These are phyloP conservation scores for Sciurus vulgaris DNA, from an alignment of 2,797 vertebrate genomes.

Conservation along the genomic window DNA sequence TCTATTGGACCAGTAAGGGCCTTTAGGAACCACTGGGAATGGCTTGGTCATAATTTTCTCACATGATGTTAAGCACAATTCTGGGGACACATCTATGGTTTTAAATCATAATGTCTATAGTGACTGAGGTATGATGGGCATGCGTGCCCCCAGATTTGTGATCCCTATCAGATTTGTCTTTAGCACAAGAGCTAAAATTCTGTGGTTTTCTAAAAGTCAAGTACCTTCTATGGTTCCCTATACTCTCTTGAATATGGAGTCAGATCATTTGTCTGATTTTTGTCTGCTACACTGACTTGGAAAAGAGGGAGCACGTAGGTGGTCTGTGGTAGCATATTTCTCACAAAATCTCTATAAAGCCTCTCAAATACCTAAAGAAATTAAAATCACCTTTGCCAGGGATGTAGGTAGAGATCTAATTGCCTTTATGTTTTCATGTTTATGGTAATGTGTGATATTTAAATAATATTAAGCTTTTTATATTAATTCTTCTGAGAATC, in stretches of 20 bases:
- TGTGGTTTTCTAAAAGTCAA: neutral
- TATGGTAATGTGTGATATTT: conserved; percentile 54
- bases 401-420: neutral
- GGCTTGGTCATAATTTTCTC: neutral
- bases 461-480: conserved; percentile 53
- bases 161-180: neutral
- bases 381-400: conserved; percentile 11
- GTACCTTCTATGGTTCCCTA: neutral
- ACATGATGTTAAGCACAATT: neutral
- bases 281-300: neutral
- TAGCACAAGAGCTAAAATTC: neutral
- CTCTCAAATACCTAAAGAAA: conserved; percentile 24
- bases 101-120: neutral
- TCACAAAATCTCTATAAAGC: neutral
- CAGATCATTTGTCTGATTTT: neutral
- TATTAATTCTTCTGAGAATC: conserved; percentile 55
- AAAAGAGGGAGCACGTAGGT: neutral
- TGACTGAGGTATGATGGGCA: neutral
- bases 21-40: neutral
- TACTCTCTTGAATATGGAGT: neutral
- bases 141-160: neutral
- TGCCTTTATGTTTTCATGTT: conserved; percentile 44
- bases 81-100: neutral
- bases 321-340: neutral
- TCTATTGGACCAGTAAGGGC: neutral